Percentiles rank a stretch among this genome's conserved stretches.
Conservation (phyloP, 2,113 vertebrate species). For the Cervus canadensis region DNA sequence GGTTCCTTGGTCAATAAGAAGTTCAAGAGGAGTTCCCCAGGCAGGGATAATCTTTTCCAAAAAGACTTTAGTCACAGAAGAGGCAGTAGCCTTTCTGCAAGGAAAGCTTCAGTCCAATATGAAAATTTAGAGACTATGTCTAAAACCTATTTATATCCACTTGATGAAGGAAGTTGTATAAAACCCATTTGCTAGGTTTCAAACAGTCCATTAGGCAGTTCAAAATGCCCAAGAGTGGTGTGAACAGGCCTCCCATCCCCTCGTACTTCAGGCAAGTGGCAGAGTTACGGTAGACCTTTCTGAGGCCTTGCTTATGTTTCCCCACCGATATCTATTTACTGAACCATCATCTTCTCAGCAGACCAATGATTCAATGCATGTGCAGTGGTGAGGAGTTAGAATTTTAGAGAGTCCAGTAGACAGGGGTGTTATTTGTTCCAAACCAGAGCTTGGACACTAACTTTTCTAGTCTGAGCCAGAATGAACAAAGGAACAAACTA, state of each 20-base stretch:
- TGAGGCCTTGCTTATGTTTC: not conserved
- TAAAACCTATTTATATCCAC: not conserved
- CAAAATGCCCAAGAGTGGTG: not conserved
- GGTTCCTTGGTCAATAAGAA: not conserved
- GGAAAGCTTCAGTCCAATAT: not conserved
- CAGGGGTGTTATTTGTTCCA: not conserved
- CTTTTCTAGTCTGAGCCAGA: not conserved
- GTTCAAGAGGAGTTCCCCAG: not conserved
- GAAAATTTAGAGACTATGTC: not conserved
- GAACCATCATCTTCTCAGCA: not conserved
- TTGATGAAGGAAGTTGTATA: not conserved
- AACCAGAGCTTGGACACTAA: not conserved
- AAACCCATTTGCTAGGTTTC: not conserved
- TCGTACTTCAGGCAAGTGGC: not conserved
- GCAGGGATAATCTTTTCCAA: not conserved
- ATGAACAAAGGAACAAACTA: not conserved
- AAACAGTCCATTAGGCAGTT: not conserved
- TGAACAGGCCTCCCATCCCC: not conserved
- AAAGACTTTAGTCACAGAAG: not conserved
- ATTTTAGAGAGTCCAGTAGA: not conserved
- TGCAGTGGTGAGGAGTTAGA: not conserved
- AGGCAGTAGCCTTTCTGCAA: not conserved
- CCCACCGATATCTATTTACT: not conserved
- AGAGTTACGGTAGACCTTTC: too few relatives aligned
- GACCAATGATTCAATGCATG: not conserved